Evolutionary conservation across 2,888 invertebrate genomes (phyloP).

Genomic region (Polyommatus icarus): DNA sequence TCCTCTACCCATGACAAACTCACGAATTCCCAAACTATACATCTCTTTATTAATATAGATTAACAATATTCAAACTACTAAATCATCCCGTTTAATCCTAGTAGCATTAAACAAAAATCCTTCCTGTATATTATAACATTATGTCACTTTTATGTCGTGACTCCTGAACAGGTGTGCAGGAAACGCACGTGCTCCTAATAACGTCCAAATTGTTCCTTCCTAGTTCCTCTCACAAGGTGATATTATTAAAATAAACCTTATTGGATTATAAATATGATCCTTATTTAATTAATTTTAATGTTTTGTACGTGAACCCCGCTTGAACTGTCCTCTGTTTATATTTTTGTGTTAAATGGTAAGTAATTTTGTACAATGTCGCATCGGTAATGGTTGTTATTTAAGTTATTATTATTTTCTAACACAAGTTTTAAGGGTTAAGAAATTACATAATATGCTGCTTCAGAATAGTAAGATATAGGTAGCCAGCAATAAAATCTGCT

Average conservation of each 20-base stretch:
- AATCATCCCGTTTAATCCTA: background rate
- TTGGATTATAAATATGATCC: background rate
- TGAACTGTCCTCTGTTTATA: background rate
- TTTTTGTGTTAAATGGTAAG: background rate
- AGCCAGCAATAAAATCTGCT: too few relatives aligned
- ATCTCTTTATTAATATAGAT: background rate
- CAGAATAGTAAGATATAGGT: too few relatives aligned
- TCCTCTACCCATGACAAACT: background rate
- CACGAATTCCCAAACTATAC: background rate
- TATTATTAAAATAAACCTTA: conserved; percentile 25
- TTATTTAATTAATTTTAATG: background rate
- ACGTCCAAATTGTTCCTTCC: conserved; percentile 47
- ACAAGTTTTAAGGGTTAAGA: too few relatives aligned
- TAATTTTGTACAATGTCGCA: background rate
- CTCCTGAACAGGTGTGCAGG: conserved; percentile 50
- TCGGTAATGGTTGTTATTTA: background rate
- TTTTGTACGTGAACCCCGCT: conserved; percentile 5
- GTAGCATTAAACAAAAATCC: conserved; percentile 2
- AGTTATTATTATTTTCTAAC: background rate
- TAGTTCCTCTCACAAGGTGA: conserved; percentile 35
- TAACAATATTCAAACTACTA: background rate
- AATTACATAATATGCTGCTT: too few relatives aligned
- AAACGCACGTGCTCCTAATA: conserved; percentile 45
- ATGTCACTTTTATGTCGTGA: conserved; percentile 37
- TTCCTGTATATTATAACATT: conserved; percentile 26